Evolutionary conservation across 1,140 invertebrate genomes (phyloP), one percentile per base, ranked within the genome.

Genomic region (Drosophila pachea): DNA sequence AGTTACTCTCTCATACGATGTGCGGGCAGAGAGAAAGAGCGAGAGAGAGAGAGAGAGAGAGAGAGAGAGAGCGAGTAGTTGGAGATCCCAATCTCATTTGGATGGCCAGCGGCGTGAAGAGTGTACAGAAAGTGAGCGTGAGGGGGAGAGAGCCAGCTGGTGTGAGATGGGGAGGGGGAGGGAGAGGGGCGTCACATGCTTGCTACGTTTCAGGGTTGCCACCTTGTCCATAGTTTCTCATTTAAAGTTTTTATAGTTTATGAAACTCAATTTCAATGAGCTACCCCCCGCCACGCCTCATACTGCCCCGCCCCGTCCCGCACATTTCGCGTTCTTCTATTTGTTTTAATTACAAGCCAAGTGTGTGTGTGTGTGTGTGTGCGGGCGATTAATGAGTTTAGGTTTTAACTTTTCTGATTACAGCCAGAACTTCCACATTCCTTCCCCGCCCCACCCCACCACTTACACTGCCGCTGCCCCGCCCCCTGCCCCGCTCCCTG

Each of bases 371-470:
- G 38, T 43, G 40, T 58, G 31, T 43, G 42, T 35, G 12, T 22
- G 56, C 29, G 32, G 32, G 32, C 56, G 45, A 59, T 45, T 59
- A 48, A 47, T 59, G 45, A 48, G 42, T 59, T 56, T 45, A 16
- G 54, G 40, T 33, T 45, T 16, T 29, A 56, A 56, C 54, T 56
- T 56, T 56, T 56, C n/a, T 45, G 54, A 56, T 56, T 45, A 56
- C 38, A 43, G 7, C 5, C 22, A 40, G 11, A 22, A 22, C 22
- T 22, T 22, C 22, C 1, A 22, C 22, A 22, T 22, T 22, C 22
- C 22, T 22, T n/a, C n/a, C 22, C 22, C 3, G 22, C 22, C 22
- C n/a, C n/a, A n/a, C n/a, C n/a, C n/a, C n/a, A n/a, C n/a, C n/a
- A n/a, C n/a, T n/a, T n/a, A n/a, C n/a, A n/a, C n/a, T n/a, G n/a